phyloP scores from a whole-genome alignment of 2,888 invertebrate genomes.

The Sussaba pulchella region DNA sequence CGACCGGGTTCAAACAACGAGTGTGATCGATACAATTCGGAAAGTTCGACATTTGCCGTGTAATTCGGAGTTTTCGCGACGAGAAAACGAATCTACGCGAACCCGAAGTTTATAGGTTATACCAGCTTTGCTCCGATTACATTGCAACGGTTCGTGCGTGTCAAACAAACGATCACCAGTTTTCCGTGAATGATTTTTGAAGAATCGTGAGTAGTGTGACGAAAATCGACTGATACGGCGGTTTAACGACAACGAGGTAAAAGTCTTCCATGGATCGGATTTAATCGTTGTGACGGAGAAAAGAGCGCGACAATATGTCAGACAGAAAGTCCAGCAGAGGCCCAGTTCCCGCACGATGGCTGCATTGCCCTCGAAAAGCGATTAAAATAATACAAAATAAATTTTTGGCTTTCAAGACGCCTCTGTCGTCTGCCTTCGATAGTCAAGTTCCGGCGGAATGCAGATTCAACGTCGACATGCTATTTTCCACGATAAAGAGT shows the following conservation, averaged over 20 bases:
- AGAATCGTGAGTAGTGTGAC: not conserved
- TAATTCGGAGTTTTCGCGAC: not conserved
- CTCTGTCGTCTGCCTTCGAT: conserved; percentile 93
- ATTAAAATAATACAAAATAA: conserved; percentile 90
- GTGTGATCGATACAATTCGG: too few species aligned
- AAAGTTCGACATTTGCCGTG: too few species aligned
- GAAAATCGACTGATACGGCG: not conserved
- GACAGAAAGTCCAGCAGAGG: conserved; percentile 75
- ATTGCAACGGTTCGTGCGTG: not conserved
- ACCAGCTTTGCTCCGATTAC: not conserved
- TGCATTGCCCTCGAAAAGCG: conserved; percentile 94
- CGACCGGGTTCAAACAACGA: too few species aligned
- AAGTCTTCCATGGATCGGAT: conserved; percentile 5
- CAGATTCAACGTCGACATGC: conserved; percentile 95
- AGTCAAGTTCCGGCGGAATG: conserved; percentile 93
- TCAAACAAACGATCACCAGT: not conserved
- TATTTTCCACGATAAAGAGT: conserved; percentile 92
- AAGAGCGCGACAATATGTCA: conserved; percentile 71
- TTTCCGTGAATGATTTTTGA: not conserved
- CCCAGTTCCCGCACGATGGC: conserved; percentile 94
- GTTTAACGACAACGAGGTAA: not conserved
- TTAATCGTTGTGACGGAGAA: not conserved
- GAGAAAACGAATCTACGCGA: conserved; percentile 18
- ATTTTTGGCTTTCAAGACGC: conserved; percentile 98
- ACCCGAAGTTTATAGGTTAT: not conserved